Evolutionary conservation across 64 coral and sea anemone species (phyloP).

Genomic region (Pocillopora damicornis): DNA sequence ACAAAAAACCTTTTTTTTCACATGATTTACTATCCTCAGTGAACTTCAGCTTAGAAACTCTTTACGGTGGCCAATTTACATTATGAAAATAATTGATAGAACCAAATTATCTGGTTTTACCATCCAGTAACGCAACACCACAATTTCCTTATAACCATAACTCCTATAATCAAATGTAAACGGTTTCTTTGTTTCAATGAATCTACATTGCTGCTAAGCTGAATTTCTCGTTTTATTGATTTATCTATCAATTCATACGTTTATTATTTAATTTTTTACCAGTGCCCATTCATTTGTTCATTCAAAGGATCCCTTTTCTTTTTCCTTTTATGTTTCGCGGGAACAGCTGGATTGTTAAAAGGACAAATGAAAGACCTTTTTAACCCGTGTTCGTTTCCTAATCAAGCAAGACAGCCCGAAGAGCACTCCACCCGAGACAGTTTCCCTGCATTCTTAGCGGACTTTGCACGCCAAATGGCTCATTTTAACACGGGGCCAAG

Average conservation of each 20-base stretch:
- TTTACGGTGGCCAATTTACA: too few species aligned
- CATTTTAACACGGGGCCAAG: background rate
- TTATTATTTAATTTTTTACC: background rate
- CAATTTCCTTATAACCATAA: too few species aligned
- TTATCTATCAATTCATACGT: too few species aligned
- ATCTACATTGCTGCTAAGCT: too few species aligned
- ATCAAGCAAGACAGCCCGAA: background rate
- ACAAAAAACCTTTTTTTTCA: background rate
- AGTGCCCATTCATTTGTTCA: background rate
- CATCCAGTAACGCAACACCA: too few species aligned
- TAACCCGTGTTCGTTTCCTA: background rate
- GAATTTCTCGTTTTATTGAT: too few species aligned
- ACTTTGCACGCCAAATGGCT: background rate
- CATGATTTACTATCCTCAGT: background rate
- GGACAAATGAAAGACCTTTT: background rate
- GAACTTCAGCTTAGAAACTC: background rate
- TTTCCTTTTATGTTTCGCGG: background rate
- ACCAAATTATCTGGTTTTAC: too few species aligned
- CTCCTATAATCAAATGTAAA: too few species aligned
- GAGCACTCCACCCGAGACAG: background rate
- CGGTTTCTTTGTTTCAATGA: too few species aligned
- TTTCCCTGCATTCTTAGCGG: background rate
- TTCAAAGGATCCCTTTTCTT: background rate
- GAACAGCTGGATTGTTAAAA: background rate
- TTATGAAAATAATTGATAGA: background rate